Conservation (phyloP, 2,888 invertebrate genomes). For the Aleiodes testaceus region DNA sequence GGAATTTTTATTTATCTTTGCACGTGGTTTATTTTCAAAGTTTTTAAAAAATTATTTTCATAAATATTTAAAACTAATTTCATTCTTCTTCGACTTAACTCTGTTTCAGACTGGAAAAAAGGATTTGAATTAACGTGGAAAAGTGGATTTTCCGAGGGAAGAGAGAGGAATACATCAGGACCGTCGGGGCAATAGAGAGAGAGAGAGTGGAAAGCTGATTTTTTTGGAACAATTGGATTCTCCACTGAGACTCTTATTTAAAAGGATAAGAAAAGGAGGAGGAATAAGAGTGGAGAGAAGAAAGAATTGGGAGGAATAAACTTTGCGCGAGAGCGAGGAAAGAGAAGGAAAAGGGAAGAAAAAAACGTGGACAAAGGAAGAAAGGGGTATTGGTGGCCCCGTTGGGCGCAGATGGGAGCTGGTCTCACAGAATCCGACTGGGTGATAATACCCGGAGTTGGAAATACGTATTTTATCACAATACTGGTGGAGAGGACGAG, state of each 20-base stretch:
- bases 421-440: slow-evolving; percentile 65
- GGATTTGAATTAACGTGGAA: too few relatives aligned
- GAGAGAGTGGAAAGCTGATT: slow-evolving; percentile 6
- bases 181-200: neutral
- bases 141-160: neutral
- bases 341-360: neutral
- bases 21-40: neutral
- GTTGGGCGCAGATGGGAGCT: slow-evolving; percentile 70
- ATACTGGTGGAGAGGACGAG: neutral
- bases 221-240: slow-evolving; percentile 16
- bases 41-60: slow-evolving; percentile 2
- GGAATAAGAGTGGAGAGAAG: too few relatives aligned
- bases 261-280: too few relatives aligned
- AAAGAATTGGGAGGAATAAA: neutral
- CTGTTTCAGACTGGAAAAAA: too few relatives aligned
- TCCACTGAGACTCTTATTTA: neutral
- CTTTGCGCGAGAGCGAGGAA: neutral
- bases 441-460: slow-evolving; percentile 63
- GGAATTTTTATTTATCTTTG: slow-evolving; percentile 22
- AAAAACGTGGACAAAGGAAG: slow-evolving; percentile 9
- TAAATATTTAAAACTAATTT: neutral
- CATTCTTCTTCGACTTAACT: neutral
- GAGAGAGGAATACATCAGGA: neutral
- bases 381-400: slow-evolving; percentile 50
- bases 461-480: slow-evolving; percentile 31